Percentiles rank a stretch among this genome's conserved stretches.
These are phyloP conservation scores for Chrysopa pallens DNA, from an alignment of 1,140 invertebrate genomes.

Conservation along the genomic window DNA sequence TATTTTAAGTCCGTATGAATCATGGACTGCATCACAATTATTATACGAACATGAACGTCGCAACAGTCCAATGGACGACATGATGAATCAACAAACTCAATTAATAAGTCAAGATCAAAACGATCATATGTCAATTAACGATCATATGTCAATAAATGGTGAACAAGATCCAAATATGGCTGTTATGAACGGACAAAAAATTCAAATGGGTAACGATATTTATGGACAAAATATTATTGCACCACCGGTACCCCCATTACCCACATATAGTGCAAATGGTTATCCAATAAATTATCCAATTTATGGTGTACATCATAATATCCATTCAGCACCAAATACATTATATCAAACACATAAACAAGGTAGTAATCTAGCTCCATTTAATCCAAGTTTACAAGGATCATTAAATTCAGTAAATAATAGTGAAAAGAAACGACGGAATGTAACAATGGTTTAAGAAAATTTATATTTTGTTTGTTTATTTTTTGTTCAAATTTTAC, in stretches of 20 bases:
- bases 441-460: constrained; percentile 36
- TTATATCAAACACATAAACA: constrained; percentile 23
- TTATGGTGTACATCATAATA: constrained; percentile 20
- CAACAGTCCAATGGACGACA: constrained; percentile 24
- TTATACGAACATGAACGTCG: constrained; percentile 37
- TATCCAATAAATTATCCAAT: constrained; percentile 21
- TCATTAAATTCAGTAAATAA: constrained; percentile 33
- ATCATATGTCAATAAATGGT: constrained; percentile 14
- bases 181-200: background rate
- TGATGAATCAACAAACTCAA: constrained; percentile 11
- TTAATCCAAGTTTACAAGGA: constrained; percentile 31
- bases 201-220: constrained; percentile 2
- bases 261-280: constrained; percentile 11
- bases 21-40: constrained; percentile 36
- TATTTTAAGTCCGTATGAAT: constrained; percentile 30
- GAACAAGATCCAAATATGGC: background rate
- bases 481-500: too few relatives aligned
- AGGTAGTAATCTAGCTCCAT: constrained; percentile 21
- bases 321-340: constrained; percentile 9
- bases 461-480: background rate
- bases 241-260: constrained; percentile 22
- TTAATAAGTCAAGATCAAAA: constrained; percentile 13
- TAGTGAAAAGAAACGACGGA: constrained; percentile 29
- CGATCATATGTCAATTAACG: constrained; percentile 20
- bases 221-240: constrained; percentile 5